phyloP scores from a whole-genome alignment of 2,113 vertebrate genomes.

The Poeciliopsis turrubarensis region DNA sequence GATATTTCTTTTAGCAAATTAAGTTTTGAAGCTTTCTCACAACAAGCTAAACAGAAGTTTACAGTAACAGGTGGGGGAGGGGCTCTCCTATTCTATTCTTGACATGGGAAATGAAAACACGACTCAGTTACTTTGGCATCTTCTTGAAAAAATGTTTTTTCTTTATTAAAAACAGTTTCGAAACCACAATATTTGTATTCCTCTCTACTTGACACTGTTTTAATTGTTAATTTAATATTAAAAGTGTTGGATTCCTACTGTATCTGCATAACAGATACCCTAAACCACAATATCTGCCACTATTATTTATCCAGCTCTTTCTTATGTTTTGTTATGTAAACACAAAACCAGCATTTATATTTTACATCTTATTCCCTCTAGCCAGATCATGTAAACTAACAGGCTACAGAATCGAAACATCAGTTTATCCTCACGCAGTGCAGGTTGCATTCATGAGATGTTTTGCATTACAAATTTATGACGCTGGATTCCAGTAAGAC shows the following conservation, averaged over 20 bases:
- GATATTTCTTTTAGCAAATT: too few species aligned
- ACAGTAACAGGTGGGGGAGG: not conserved
- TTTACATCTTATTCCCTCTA: not conserved
- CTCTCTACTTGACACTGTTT: not conserved
- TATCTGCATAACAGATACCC: not conserved
- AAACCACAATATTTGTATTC: not conserved
- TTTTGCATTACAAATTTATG: slow-evolving; percentile 49
- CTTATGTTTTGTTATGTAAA: not conserved
- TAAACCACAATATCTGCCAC: not conserved
- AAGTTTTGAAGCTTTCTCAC: not conserved
- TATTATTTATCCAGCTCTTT: not conserved
- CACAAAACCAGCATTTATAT: not conserved
- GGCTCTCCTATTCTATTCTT: not conserved
- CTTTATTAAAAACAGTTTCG: not conserved
- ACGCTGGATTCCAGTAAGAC: slow-evolving; percentile 35
- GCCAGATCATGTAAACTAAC: slow-evolving; percentile 19
- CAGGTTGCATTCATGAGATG: slow-evolving; percentile 47
- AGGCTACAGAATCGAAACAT: slow-evolving; percentile 21
- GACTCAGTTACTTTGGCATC: not conserved
- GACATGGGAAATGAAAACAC: not conserved
- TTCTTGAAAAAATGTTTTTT: not conserved
- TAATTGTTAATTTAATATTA: not conserved
- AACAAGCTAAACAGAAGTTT: not conserved
- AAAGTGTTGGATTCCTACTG: not conserved
- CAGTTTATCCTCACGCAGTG: slow-evolving; percentile 25